A percentile compares a stretch with the other conserved stretches of the same genome.
Evolutionary conservation across 2,888 invertebrate genomes (phyloP).

Genomic region (Andrena bucephala): DNA sequence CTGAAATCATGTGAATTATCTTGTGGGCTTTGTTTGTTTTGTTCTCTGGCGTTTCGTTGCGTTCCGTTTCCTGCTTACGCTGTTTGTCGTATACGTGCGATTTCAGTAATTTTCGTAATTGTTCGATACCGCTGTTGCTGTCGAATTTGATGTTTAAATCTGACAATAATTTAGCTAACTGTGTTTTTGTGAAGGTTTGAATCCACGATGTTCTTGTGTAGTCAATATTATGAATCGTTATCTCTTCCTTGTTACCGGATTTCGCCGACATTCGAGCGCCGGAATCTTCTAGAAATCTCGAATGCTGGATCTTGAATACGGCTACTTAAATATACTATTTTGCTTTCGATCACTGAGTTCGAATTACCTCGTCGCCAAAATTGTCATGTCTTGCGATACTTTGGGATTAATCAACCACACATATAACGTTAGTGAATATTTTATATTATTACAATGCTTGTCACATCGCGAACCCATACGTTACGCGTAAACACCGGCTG

Average conservation of each 20-base stretch:
- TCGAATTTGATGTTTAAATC: not conserved
- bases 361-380: not conserved
- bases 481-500: too few relatives aligned
- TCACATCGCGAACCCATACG: too few relatives aligned
- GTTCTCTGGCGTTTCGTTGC: not conserved
- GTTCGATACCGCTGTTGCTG: not conserved
- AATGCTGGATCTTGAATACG: too few relatives aligned
- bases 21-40: not conserved
- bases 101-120: not conserved
- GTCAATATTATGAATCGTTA: not conserved
- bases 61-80: not conserved
- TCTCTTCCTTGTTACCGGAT: not conserved
- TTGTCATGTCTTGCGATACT: not conserved
- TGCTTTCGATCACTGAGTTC: not conserved
- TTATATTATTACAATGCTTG: too few relatives aligned
- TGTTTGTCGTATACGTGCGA: not conserved
- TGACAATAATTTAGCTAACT: not conserved
- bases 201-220: not conserved
- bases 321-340: not conserved
- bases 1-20: not conserved
- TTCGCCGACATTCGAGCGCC: not conserved
- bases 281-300: not conserved
- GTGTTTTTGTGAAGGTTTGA: not conserved
- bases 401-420: too few relatives aligned
- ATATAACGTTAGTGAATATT: too few relatives aligned